These are phyloP conservation scores for Lacanobia oleracea DNA, from an alignment of 2,888 invertebrate species.

Conservation along the genomic window DNA sequence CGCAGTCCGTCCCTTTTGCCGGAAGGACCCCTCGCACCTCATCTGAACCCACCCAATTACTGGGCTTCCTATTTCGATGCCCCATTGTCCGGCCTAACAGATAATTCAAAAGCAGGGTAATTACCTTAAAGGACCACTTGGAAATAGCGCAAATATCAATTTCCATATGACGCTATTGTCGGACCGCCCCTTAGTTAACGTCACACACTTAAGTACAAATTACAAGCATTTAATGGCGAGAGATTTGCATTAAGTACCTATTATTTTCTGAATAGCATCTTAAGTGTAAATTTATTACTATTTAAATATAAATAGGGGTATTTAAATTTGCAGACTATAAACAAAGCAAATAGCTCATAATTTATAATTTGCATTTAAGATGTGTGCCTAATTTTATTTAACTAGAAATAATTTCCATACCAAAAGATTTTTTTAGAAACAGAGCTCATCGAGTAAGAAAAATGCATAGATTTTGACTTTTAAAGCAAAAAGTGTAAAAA, in stretches of 20 bases:
- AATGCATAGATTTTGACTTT: no score
- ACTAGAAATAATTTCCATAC: background rate
- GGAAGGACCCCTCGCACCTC: constrained; percentile 7
- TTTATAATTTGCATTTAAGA: constrained; percentile 9
- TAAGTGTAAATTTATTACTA: constrained; percentile 30
- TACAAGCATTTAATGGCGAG: constrained; percentile 29
- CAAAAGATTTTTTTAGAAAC: constrained; percentile 2
- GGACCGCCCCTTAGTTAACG: background rate
- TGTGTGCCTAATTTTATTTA: background rate
- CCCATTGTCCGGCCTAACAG: constrained; percentile 9
- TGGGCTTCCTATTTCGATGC: constrained; percentile 22
- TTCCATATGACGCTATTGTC: constrained; percentile 5
- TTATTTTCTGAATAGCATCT: constrained; percentile 19
- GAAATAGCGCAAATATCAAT: constrained; percentile 3
- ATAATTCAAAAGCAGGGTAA: constrained; percentile 6
- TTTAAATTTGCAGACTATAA: constrained; percentile 25
- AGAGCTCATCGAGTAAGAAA: constrained; percentile 6
- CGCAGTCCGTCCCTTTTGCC: background rate
- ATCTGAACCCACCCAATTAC: constrained; percentile 21
- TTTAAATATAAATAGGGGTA: constrained; percentile 28
- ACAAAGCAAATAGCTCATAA: constrained; percentile 9
- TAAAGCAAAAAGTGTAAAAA: no score
- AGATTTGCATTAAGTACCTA: constrained; percentile 36
- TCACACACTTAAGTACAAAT: background rate
- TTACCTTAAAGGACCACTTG: constrained; percentile 10